Evolutionary conservation across 1,140 invertebrate genomes (phyloP).

Genomic region (Limonius californicus): DNA sequence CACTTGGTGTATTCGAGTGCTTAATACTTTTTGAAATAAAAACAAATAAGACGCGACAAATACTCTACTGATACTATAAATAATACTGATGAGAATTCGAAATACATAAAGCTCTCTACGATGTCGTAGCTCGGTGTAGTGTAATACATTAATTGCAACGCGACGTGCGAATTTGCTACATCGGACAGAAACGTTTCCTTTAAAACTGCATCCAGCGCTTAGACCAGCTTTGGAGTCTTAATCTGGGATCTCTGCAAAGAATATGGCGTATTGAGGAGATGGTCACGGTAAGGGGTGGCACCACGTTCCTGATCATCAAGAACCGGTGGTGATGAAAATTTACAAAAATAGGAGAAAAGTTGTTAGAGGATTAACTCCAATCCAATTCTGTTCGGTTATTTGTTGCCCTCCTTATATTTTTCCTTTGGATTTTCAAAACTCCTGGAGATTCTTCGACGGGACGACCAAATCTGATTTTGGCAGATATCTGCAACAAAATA

Average conservation of each 20-base stretch:
- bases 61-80: not conserved
- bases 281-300: slow-evolving; percentile 20
- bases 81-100: not conserved
- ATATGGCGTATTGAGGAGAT: slow-evolving; percentile 25
- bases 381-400: no score
- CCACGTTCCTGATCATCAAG: slow-evolving; percentile 36
- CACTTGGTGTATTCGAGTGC: not conserved
- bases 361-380: no score
- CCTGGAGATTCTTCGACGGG: no score
- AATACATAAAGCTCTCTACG: not conserved
- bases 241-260: slow-evolving; percentile 36
- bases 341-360: not conserved
- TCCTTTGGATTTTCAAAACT: no score
- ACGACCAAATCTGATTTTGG: no score
- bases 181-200: not conserved
- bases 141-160: not conserved
- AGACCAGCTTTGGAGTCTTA: slow-evolving; percentile 36
- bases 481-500: no score
- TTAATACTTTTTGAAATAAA: not conserved
- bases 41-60: not conserved
- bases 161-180: no score
- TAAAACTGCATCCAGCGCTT: slow-evolving; percentile 36
- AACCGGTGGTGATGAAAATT: slow-evolving; percentile 21
- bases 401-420: no score
- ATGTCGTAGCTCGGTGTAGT: not conserved